Base-by-base conservation (phyloP, 1,140 invertebrate genomes). In the Acromyrmex heyeri region DNA sequence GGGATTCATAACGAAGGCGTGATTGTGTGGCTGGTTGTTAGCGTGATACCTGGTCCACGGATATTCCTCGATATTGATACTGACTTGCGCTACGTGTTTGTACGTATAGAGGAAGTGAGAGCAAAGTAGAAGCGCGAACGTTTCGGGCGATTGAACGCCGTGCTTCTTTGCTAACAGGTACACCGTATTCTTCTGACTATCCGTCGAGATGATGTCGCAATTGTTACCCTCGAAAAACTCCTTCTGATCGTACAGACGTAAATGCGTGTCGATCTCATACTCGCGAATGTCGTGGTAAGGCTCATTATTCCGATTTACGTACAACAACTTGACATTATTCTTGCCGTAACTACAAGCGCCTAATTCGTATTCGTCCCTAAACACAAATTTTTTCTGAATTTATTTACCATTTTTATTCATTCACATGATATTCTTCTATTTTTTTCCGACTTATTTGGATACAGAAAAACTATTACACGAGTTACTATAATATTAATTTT, bases 101-200 rank as follows among this genome's bases (percentile, higher is more conserved):
- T 75, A 75, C 34, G 55, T 75, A 7, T 75, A 75, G 72, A 75
- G 72, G 30, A 75, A 75, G n/a, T 75, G 72, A 16, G 72, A 75
- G 55, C 72, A 75, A 10, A 75, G 55, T 5, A 75, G n/a, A 44
- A 75, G 72, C 3, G 72, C 72, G 55, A 75, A 75, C 21, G 55
- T 34, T 7, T 75, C 72, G 8, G 72, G 72, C 7, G 72, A 75
- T 14, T 24, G 55, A 14, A 75, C 59, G 21, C 72, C 72, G n/a
- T 75, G 30, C 3, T 75, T 75, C 3, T 44, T 59, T n/a, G 72
- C 72, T 55, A 75, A 38, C 30, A 75, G 30, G 8, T 75, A 75
- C 10, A 75, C 72, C 55, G 72, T 75, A 53, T 75, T 75, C 55
- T 75, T 75, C 21, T 75, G 72, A 18, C 72, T 75, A 12, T 75